Percentiles rank a stretch among this genome's conserved stretches.
phyloP scores from a whole-genome alignment of 2,113 vertebrate genomes.

The Barbus barbus region DNA sequence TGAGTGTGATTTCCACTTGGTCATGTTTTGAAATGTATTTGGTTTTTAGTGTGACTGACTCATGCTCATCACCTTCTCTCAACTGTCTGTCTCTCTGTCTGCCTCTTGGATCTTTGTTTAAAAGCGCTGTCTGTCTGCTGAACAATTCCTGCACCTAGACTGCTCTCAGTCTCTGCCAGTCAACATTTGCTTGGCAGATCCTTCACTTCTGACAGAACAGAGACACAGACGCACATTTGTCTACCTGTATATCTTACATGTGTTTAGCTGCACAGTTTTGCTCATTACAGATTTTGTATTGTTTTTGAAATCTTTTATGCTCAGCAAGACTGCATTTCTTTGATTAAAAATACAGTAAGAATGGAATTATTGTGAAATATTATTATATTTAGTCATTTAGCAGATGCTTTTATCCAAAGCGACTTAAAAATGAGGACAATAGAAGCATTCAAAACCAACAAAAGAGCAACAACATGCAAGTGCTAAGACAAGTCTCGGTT shows the following conservation, averaged over 20 bases:
- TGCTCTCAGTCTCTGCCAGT: constrained; percentile 16
- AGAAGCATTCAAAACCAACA: no score
- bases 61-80: constrained; percentile 1
- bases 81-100: constrained; percentile 3
- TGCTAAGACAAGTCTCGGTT: no score
- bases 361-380: neutral
- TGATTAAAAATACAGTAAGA: neutral
- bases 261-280: neutral
- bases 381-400: no score
- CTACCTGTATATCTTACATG: neutral
- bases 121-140: constrained; percentile 32
- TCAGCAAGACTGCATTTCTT: neutral
- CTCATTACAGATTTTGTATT: neutral
- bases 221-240: neutral
- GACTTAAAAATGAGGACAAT: no score
- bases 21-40: neutral
- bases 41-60: constrained; percentile 6
- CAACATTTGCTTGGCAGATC: neutral
- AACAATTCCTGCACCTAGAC: neutral
- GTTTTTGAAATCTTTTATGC: neutral
- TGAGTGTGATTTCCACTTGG: constrained; percentile 3
- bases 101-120: constrained; percentile 24
- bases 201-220: neutral
- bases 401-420: no score
- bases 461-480: no score